Percentiles rank a stretch among this genome's conserved stretches.
Evolutionary conservation across 2,113 vertebrate species (phyloP).

Genomic region (Urocolius indicus): DNA sequence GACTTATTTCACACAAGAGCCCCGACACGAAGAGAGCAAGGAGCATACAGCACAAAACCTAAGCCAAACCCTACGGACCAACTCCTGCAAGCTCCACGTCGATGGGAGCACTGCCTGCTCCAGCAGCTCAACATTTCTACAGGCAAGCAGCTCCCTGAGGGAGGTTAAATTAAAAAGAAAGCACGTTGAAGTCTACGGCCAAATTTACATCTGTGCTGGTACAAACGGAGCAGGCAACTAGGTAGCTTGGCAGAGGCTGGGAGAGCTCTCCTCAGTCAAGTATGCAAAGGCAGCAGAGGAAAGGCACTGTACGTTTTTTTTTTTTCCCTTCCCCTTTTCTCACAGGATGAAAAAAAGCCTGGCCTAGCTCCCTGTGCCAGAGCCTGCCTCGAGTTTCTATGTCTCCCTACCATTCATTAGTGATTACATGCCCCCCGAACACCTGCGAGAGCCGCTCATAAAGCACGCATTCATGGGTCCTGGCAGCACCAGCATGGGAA

Average conservation of each 20-base stretch:
- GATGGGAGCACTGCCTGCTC: fast-evolving
- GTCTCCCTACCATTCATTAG: slow-evolving; percentile 76
- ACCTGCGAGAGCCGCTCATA: slow-evolving; percentile 83
- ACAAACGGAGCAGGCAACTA: fast-evolving
- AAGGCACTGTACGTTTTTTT: not conserved
- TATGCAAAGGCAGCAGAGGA: not conserved
- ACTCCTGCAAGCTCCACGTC: not conserved
- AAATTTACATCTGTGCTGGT: not conserved
- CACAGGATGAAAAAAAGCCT: slow-evolving; percentile 66
- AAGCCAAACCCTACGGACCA: not conserved
- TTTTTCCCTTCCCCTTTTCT: not conserved
- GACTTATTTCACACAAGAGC: not conserved
- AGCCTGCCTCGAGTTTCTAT: slow-evolving; percentile 68
- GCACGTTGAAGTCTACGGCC: fast-evolving
- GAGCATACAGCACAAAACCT: not conserved
- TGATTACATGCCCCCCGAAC: slow-evolving; percentile 80
- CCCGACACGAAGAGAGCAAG: not conserved
- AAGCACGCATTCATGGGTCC: slow-evolving; percentile 83
- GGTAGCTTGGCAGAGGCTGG: not conserved
- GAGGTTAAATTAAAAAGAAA: not conserved
- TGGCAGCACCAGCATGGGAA: slow-evolving; percentile 85
- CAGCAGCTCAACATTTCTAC: not conserved
- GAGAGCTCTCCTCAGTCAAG: not conserved
- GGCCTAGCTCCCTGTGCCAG: slow-evolving; percentile 73
- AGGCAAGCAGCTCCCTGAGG: not conserved